These are phyloP conservation scores for Sternarchorhynchus goeldii DNA, from an alignment of 2,797 vertebrate species.

Conservation along the genomic window DNA sequence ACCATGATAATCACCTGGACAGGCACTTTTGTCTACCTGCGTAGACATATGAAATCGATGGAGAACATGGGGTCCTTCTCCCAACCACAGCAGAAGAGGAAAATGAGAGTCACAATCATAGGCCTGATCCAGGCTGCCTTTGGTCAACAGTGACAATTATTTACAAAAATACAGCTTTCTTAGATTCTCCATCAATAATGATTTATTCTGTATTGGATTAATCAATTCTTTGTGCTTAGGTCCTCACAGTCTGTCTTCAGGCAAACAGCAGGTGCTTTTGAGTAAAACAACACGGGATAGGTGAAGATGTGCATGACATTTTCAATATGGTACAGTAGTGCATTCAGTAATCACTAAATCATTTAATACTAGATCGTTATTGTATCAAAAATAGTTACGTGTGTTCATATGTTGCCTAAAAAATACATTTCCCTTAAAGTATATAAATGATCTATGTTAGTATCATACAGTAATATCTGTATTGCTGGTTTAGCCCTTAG, in stretches of 20 bases:
- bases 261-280: neutral
- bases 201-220: neutral
- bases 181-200: neutral
- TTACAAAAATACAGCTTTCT: neutral
- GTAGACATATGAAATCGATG: slow-evolving; percentile 4
- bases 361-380: no score
- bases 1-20: neutral
- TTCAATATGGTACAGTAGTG: no score
- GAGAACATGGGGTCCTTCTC: neutral
- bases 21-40: slow-evolving; percentile 2
- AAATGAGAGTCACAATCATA: neutral
- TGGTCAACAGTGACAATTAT: neutral
- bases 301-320: neutral
- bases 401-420: no score
- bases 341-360: no score
- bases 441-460: no score
- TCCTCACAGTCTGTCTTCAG: slow-evolving; percentile 11
- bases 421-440: no score
- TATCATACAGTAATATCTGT: no score
- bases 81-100: neutral
- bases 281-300: neutral
- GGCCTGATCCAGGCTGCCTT: neutral
- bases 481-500: no score
- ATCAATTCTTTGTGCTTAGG: slow-evolving; percentile 8
- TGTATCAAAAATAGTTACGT: no score